Base-by-base conservation (phyloP, 53 echinoderm and acorn worm genomes). In the Astropecten irregularis region DNA sequence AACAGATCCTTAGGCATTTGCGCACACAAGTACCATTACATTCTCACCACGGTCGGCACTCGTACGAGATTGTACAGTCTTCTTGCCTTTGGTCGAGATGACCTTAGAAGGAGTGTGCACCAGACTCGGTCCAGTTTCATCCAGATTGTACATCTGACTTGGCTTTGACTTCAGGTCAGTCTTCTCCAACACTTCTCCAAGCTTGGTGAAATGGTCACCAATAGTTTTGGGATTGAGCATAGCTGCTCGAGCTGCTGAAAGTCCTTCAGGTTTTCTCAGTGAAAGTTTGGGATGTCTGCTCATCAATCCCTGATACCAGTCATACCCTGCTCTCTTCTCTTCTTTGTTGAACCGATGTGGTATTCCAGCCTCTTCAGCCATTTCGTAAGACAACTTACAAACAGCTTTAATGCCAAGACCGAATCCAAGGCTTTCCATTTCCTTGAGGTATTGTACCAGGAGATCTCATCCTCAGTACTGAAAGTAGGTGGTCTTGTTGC, bases 231-330 rank as follows among this genome's bases (percentile, higher is more conserved):
- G 32, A 15, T 44, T 44, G 7, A 44, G 13, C 46, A 44, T 44
- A 13, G 7, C 46, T 44, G 46, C 46, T 9, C 13, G 46, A 44
- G 46, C 46, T 9, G 60, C 60, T 32, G 76, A 86, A 8, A 85
- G 49, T 53, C 85, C 87, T 63, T 88, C 82, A 46, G 83, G 83
- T 39, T 88, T 71, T 52, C 69, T 57, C 11, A 74, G 32, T 19
- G 82, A 82, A 16, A 83, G 54, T 31, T 58, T 22, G 14, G 82
- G 88, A 62, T 88, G 53, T 4, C 82, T 22, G 15, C 30, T 57
- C 58, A 82, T 82, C 28, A 87, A 87, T 18, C 82, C 82, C 16
- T 57, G 58, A 29, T 46, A 53, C 89, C 89, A 89, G 84, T 89
- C 84, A 56, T 89, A 85, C 18, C 89, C 77, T 28, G 85, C 85